Percentiles rank a stretch among this genome's conserved stretches.
Conservation (phyloP, 2,113 vertebrate genomes). For the Crotalus viridis region DNA sequence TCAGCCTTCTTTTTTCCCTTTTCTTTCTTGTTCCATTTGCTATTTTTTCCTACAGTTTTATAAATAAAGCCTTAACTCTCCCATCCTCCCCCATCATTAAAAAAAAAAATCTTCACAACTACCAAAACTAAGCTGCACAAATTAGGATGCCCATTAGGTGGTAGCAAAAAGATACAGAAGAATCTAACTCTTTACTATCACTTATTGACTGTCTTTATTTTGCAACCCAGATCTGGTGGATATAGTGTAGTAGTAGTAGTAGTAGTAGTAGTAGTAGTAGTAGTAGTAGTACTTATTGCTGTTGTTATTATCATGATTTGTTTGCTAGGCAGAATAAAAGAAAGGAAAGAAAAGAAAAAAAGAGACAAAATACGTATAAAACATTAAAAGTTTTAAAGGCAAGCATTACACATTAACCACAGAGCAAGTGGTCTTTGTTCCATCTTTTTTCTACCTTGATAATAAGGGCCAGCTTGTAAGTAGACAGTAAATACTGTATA, state of each 20-base stretch:
- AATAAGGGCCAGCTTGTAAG: background rate
- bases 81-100: background rate
- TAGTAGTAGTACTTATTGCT: background rate
- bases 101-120: background rate
- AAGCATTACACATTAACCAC: background rate
- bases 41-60: background rate
- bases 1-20: background rate
- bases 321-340: background rate
- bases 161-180: background rate
- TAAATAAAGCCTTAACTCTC: background rate
- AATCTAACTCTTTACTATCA: background rate
- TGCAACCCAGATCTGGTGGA: background rate
- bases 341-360: background rate
- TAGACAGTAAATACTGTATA: background rate
- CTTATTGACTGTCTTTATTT: background rate
- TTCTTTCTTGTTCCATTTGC: background rate
- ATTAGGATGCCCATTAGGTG: background rate
- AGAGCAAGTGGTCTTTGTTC: background rate
- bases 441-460: background rate
- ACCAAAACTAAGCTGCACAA: background rate
- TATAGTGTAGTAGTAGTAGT: background rate
- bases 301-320: background rate
- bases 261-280: too few relatives aligned
- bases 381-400: background rate
- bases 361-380: background rate